Conservation (phyloP, 2,888 invertebrate species). For the Nemurella pictetii region DNA sequence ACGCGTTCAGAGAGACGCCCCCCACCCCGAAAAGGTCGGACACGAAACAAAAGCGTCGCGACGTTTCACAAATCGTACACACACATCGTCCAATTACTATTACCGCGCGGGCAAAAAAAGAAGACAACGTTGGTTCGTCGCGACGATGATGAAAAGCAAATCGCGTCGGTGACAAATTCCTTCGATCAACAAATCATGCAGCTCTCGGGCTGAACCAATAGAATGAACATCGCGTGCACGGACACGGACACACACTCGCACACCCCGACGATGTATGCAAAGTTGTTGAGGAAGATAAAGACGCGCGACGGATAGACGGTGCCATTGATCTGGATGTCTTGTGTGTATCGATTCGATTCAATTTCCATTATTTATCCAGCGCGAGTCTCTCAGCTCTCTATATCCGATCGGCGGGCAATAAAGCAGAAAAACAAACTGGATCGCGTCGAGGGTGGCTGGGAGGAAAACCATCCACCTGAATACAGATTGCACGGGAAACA, state of each 20-base stretch:
- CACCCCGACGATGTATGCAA: background rate
- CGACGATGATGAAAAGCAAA: background rate
- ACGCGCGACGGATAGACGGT: background rate
- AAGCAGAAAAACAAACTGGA: constrained; percentile 9
- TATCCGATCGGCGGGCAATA: constrained; percentile 21
- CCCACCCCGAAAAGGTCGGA: background rate
- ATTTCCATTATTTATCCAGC: constrained; percentile 28
- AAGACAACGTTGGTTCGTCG: too few species aligned
- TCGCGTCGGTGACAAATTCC: background rate
- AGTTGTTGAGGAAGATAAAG: background rate
- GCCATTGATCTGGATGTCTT: constrained; percentile 1
- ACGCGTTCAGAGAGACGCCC: background rate
- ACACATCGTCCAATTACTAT: background rate
- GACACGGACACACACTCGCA: background rate
- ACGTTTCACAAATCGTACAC: background rate
- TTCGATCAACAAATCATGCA: background rate
- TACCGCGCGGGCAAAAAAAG: background rate
- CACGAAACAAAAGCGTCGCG: too few species aligned
- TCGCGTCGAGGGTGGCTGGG: background rate
- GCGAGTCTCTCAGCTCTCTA: background rate
- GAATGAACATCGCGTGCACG: background rate
- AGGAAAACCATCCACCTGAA: background rate
- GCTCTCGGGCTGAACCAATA: background rate
- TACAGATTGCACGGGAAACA: background rate
- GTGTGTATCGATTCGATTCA: constrained; percentile 29